Base-by-base conservation (phyloP, 2,797 vertebrate genomes). In the Darevskia mixta region DNA sequence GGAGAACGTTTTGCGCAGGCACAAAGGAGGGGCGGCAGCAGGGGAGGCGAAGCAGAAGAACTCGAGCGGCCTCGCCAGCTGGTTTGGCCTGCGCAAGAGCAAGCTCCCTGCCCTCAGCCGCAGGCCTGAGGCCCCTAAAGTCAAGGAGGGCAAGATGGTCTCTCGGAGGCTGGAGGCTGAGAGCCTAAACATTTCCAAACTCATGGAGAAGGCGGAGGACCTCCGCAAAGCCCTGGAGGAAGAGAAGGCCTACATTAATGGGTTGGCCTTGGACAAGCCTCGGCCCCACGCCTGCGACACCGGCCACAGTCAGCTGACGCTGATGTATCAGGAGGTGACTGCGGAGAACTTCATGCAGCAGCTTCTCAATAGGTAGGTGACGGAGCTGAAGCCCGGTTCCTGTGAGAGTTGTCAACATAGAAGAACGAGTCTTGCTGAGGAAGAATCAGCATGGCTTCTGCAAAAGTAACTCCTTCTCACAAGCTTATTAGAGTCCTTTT, bases 311-410 rank as follows among this genome's bases (percentile, higher is more conserved):
- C 98, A 98, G 95, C 96, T 99, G 87, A 97, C 98, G 0, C 97
- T 98, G 64, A 98, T 99, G 98, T 98, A 98, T 96, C 96, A 98
- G 82, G 98, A 98, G 87, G 97, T 96, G n/a, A 98, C 98, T 23
- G 98, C 98, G 0, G 98, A 99, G 93, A 98, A 97, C 96, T 99
- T 99, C 96, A 99, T 99, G 98, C 98, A 99, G 73, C 99, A 99
- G 96, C 97, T 99, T 91, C 97, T 99, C 0, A 98, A 99, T 97
- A 98, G 98, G 99, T 99, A 98, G 89, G 85, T 77, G 3, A 3
- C 4, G 5, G 8, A 9, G 9, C 5, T 5, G 38, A 15, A 15
- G 9, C 1, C 9, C 2, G 18, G n/a, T 86, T 32, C 35, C 43
- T 25, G 10, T 23, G 32, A 45, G 49, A 1, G 20, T 32, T 23